phyloP scores from a whole-genome alignment of 64 coral and sea anemone genomes.

The Porites australiensis region DNA sequence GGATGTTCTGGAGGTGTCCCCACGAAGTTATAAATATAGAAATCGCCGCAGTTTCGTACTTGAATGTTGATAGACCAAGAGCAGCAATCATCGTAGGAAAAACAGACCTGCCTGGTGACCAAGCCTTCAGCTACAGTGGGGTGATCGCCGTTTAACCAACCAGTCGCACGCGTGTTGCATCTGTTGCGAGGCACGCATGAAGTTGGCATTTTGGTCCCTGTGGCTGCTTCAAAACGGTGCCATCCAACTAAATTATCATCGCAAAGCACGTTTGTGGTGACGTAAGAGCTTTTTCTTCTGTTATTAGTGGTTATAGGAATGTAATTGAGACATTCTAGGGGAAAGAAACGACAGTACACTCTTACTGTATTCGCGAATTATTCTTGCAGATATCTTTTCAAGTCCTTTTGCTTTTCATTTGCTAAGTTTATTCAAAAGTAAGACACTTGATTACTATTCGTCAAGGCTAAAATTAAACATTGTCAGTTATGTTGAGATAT shows the following conservation, averaged over 20 bases:
- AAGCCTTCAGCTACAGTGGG: neutral
- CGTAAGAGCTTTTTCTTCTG: no score
- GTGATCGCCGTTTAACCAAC: neutral
- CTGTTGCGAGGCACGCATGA: neutral
- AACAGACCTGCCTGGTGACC: neutral
- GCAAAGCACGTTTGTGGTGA: no score
- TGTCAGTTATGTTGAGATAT: neutral
- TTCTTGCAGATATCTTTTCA: slow-evolving; percentile 27
- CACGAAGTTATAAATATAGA: neutral
- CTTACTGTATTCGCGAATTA: neutral
- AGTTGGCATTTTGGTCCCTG: neutral
- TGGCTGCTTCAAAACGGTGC: neutral
- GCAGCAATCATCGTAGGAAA: neutral
- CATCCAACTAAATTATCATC: neutral
- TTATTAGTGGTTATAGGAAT: no score
- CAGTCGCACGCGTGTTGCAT: neutral
- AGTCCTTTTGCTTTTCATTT: slow-evolving; percentile 26
- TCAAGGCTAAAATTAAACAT: slow-evolving; percentile 1
- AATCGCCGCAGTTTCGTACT: neutral
- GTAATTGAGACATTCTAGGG: no score
- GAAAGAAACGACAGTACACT: no score
- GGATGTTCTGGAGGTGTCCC: neutral
- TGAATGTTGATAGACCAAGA: neutral
- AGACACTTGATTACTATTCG: slow-evolving; percentile 5
- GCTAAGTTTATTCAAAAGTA: slow-evolving; percentile 34